Evolutionary conservation across 2,797 vertebrate species (phyloP), one percentile per base, ranked within the genome.

Genomic region (Cyprinella venusta): DNA sequence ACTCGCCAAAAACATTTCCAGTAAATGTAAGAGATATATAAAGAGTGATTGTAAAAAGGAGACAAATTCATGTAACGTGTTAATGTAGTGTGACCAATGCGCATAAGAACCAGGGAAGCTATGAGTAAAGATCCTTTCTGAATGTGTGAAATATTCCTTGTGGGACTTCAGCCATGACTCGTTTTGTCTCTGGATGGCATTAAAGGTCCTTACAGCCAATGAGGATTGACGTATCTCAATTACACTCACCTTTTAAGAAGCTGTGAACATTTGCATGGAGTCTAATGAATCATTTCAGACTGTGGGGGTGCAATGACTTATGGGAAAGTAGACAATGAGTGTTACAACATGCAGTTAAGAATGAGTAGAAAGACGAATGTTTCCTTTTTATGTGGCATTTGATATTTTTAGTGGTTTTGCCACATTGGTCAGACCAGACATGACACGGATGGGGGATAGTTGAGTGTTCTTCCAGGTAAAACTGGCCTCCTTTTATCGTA

Each of bases 21-120:
- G 93, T 95, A 95, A 94, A 91, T 93, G 91, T 89, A 90, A 93
- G 90, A 91, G 90, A 91, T 92, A 91, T 91, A 93, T 93, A 78
- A 89, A 94, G 92, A 50, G 40, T 76, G 33, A 61, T 72, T 9
- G 38, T 70, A 50, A 59, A 77, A 30, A 76, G 68, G 21, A 33
- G 52, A 76, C 72, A 45, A 45, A 76, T 67, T 93, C 93, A 94
- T 92, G 93, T 90, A 92, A 92, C 65, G 45, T 79, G 76, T 67
- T 79, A 79, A 79, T 79, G 42, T 67, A 67, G 69, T 56, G 61
- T 59, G 18, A 21, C 70, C 63, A 36, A 50, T 54, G 19, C 63
- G 79, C 26, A 56, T 30, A 76, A 54, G 33, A 71, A 81, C 19
- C 7, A 19, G 6, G 38, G 63, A 77, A 74, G 40, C 24, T 40